Evolutionary conservation across 1,140 invertebrate species (phyloP).

Genomic region (Pseudomyrmex sp.): DNA sequence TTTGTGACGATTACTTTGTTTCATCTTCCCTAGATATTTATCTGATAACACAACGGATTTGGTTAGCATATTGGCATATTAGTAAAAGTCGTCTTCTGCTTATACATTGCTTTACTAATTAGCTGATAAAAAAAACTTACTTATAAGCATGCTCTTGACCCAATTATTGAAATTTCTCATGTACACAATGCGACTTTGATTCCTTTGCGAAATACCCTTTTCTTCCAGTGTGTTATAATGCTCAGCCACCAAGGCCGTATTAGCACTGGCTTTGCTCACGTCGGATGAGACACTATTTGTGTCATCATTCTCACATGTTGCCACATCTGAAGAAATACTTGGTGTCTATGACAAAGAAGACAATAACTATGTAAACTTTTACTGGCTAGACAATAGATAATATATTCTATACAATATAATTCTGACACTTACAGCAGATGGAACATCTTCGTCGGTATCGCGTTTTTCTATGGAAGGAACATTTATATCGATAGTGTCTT

Average conservation of each 20-base stretch:
- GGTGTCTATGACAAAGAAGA: constrained; percentile 65
- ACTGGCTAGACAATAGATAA: background rate
- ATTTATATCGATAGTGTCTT: background rate
- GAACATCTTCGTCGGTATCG: constrained; percentile 36
- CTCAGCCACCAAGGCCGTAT: constrained; percentile 90
- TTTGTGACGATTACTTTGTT: constrained; percentile 87
- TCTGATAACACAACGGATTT: constrained; percentile 73
- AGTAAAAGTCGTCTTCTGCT: background rate
- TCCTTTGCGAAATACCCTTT: constrained; percentile 91
- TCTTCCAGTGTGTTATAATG: constrained; percentile 95
- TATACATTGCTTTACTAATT: background rate
- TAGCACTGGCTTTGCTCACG: constrained; percentile 65
- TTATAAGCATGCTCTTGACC: constrained; percentile 98
- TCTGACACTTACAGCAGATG: constrained; percentile 17
- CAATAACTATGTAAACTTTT: background rate
- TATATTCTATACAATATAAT: background rate
- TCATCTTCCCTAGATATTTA: constrained; percentile 89
- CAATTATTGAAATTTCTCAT: constrained; percentile 99
- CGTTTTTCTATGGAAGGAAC: constrained; percentile 28
- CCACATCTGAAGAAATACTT: constrained; percentile 73
- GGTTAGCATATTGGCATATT: no score
- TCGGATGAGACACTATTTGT: constrained; percentile 44
- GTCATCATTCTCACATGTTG: constrained; percentile 60
- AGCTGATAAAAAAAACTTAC: constrained; percentile 77
- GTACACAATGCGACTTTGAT: constrained; percentile 95